Conservation (phyloP, 2,797 vertebrate genomes). For the Anabas testudineus region DNA sequence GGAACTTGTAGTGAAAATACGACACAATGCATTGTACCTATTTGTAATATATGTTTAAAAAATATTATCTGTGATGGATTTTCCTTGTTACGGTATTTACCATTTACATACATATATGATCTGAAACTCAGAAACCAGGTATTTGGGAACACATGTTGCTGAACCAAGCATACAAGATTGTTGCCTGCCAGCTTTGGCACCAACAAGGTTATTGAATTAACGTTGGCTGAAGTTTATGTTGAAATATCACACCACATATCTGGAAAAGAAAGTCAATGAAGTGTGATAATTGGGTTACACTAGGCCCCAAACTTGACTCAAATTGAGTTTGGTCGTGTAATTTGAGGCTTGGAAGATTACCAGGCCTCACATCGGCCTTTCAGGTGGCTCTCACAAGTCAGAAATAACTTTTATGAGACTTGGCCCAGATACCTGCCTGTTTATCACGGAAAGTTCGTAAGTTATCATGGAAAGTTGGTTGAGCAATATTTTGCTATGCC, state of each 20-base stretch:
- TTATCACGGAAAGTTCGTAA: slow-evolving; percentile 55
- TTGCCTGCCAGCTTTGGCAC: slow-evolving; percentile 18
- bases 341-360: slow-evolving; percentile 63
- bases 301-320: slow-evolving; percentile 39
- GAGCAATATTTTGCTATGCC: slow-evolving; percentile 3
- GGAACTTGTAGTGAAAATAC: not conserved
- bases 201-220: slow-evolving; percentile 39
- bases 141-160: slow-evolving; percentile 15
- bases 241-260: slow-evolving; percentile 41
- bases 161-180: slow-evolving; percentile 3
- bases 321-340: slow-evolving; percentile 53
- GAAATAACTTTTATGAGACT: slow-evolving; percentile 36
- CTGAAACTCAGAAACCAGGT: not conserved
- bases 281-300: slow-evolving; percentile 54
- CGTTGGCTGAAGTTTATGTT: slow-evolving; percentile 40
- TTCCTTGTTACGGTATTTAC: not conserved
- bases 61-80: not conserved
- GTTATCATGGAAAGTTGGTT: slow-evolving; percentile 42
- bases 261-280: slow-evolving; percentile 43
- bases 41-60: not conserved
- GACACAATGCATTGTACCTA: not conserved
- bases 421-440: slow-evolving; percentile 53
- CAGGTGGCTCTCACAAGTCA: slow-evolving; percentile 44
- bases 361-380: slow-evolving; percentile 38
- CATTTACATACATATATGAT: not conserved